Evolutionary conservation across 2,113 vertebrate genomes (phyloP), one percentile per base, ranked within the genome.

Genomic region (Burhinus oedicnemus): DNA sequence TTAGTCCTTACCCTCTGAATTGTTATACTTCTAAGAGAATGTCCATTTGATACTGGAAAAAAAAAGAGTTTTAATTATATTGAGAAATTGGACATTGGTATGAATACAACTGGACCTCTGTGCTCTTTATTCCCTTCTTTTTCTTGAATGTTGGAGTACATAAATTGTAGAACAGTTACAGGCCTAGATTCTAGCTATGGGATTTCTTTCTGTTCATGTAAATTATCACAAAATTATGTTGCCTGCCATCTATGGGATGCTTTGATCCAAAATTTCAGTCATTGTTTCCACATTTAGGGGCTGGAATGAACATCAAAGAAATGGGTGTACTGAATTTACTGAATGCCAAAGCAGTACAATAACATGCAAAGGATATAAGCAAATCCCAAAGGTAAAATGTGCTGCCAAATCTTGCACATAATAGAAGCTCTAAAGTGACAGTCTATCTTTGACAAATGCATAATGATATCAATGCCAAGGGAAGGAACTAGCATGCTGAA

Each of bases 281-380:
- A 98, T 98, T 98, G 98, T 98, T 98, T 98, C 98, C 98, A 98
- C 98, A 98, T 98, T 98, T 98, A 98, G 96, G 96, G 96, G 78
- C 97, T 98, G 98, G 98, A 98, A 98, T 96, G 96, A 94, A 98
- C 98, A 98, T 98, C 98, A 99, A 98, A 98, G 98, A 97, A 97
- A 95, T 95, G 97, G 95, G 96, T 96, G 97, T 97, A 95, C 29
- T 96, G 98, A 98, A 97, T 98, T 98, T 97, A 97, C 97, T 97
- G 98, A 98, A 98, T 98, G 97, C 98, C 98, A 98, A 90, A 97
- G 93, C 97, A 97, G 97, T 97, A 98, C 98, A 98, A 98, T 98
- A 98, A 98, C 98, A 98, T 96, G 97, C 98, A 98, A 97, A 98
- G 98, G 98, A 98, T 98, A 98, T 97, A 98, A 97, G 98, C 93